Conservation (phyloP, 1,140 invertebrate genomes). For the Lordiphosa collinella region DNA sequence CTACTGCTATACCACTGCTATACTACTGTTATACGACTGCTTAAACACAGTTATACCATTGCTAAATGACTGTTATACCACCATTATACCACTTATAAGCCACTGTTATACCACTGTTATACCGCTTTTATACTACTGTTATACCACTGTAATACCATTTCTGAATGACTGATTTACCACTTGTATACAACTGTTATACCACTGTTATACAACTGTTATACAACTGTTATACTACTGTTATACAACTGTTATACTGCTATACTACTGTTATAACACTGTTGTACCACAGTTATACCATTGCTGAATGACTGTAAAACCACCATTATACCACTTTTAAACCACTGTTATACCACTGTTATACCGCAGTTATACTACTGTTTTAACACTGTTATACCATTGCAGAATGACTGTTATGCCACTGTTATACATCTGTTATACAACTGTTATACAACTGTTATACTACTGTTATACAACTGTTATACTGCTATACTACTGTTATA, state of each 20-base stretch:
- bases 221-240: too few species aligned
- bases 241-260: not conserved
- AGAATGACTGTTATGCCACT: not conserved
- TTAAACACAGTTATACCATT: too few species aligned
- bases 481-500: not conserved
- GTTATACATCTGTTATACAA: not conserved
- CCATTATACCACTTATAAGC: too few species aligned
- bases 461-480: not conserved
- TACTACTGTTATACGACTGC: not conserved
- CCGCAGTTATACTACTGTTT: not conserved
- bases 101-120: not conserved
- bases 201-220: too few species aligned
- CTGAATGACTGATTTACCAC: too few species aligned
- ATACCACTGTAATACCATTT: not conserved
- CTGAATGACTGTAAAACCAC: too few species aligned
- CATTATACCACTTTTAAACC: not conserved
- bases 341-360: constrained; percentile 4
- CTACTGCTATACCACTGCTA: constrained; percentile 1
- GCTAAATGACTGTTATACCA: too few species aligned
- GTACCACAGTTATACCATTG: too few species aligned
- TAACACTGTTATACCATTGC: too few species aligned
- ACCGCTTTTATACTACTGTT: not conserved
- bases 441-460: constrained; percentile 3
- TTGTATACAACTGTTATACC: not conserved
- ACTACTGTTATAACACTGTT: too few species aligned